Base-by-base conservation (phyloP, 2,797 vertebrate genomes). In the Hemitrygon akajei region DNA sequence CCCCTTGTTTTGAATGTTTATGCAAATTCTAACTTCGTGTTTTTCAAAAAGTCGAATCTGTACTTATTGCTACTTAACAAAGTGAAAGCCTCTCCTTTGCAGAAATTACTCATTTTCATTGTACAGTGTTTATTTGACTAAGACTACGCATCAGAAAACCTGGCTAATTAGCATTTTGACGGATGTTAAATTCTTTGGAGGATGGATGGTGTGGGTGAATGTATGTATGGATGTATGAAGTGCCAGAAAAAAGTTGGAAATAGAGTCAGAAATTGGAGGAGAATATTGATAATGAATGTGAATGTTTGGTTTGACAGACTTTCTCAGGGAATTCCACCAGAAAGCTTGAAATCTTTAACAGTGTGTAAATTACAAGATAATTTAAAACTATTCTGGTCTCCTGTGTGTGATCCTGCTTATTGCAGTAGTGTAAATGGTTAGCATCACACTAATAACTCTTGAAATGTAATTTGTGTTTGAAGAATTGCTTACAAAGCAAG, bases 221-320 rank as follows among this genome's bases (percentile, higher is more conserved):
- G 87, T 37, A 30, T 47, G 47, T 2, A 69, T 2, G 37, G 30
- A 7, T 69, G 87, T 37, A 30, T 47, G 47, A 47, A 69, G 34
- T 69, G n/a, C n/a, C 63, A 69, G 63, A 2, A 91, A 37, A 91
- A 73, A 73, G 71, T 20, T 91, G 60, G 63, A 91, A 91, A 16
- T 22, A 91, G 69, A 34, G n/a, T 87, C 5, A 84, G 25, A 84
- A 27, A 58, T 56, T 27, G 25, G 22, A 58, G 81, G 27, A 58
- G 81, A 84, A 84, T 27, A 91, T 91, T 91, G 58, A 91, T 69
- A 37, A 91, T 63, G 18, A 30, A 7, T 69, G 25, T 58, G 63
- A 91, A 34, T 91, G 87, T 91, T 91, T n/a, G 66, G 10, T 63
- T 69, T 91, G 14, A 69, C 87, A 91, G n/a, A 91, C n/a, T 69